A percentile compares a stretch with the other conserved stretches of the same genome.
Evolutionary conservation across 1,140 invertebrate species (phyloP).

Genomic region (Tachypleus tridentatus): DNA sequence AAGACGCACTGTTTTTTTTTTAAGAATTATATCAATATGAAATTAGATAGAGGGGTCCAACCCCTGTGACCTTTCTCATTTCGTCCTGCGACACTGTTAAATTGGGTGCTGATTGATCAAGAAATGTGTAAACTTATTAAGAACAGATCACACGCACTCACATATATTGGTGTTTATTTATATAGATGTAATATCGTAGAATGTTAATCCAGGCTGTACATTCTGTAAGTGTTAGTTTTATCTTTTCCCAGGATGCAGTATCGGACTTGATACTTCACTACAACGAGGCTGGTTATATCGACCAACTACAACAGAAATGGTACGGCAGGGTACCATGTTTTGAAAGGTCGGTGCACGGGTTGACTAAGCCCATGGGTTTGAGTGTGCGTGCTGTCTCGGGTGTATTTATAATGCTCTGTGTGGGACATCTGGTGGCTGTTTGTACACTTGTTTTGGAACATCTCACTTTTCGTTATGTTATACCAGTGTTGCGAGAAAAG

Average conservation of each 20-base stretch:
- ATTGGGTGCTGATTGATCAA: too few species aligned
- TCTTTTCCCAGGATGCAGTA: constrained; percentile 52
- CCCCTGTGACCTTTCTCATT: too few species aligned
- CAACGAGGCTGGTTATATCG: constrained; percentile 72
- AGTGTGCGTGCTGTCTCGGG: constrained; percentile 57
- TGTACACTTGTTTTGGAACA: constrained; percentile 75
- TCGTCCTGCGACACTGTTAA: too few species aligned
- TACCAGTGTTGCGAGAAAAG: constrained; percentile 65
- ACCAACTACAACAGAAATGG: constrained; percentile 78
- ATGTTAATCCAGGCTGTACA: too few species aligned
- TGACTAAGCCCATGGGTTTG: constrained; percentile 51
- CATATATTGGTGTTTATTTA: too few species aligned
- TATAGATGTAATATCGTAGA: too few species aligned
- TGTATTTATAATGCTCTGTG: constrained; percentile 68
- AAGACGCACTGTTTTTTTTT: too few species aligned
- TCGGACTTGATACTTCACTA: constrained; percentile 71
- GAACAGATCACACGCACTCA: too few species aligned
- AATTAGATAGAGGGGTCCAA: too few species aligned
- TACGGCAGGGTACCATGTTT: constrained; percentile 68
- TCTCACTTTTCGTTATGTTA: constrained; percentile 72
- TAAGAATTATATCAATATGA: too few species aligned
- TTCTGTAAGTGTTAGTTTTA: too few species aligned
- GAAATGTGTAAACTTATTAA: too few species aligned
- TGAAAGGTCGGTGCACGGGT: constrained; percentile 11
- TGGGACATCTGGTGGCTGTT: constrained; percentile 67